Evolutionary conservation across 2,113 vertebrate species (phyloP), one percentile per base, ranked within the genome.

Genomic region (Electrona antarctica): DNA sequence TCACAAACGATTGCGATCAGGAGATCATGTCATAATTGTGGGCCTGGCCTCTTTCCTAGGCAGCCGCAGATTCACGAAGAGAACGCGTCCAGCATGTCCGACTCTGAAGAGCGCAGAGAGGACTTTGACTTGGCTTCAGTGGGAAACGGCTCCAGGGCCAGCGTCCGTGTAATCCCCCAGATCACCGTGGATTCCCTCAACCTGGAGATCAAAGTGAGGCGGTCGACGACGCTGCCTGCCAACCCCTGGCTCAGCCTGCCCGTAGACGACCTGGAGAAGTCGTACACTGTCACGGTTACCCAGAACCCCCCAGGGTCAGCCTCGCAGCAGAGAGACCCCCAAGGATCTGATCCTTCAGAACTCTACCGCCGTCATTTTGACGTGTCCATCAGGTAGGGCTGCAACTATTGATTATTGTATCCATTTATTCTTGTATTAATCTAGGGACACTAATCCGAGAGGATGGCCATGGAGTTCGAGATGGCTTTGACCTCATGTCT

Each of bases 221-320:
- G 87, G 7, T 86, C 87, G 0, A 84, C 88, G 1, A 80, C 83
- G 0, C 60, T 74, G 7, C 79, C 90, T 9, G 79, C 7, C 33
- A 94, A 94, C 67, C 91, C 91, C 0, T 94, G 93, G 93, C 87
- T 94, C 0, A 91, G 92, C 78, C 67, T 94, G 10, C 92, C 90
- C 0, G 73, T 91, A 6, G 91, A 92, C 0, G 80, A 92, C 54
- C 76, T 93, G 70, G 91, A 89, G 51, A 91, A 87, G 13, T 88
- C 83, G 0, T 92, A 92, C 72, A 90, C 86, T 0, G 91, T 93
- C 33, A 92, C 88, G 8, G 85, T 93, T 1, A 87, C 87, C 0
- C 90, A 81, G 10, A 90, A 67, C 48, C 54, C 79, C 0, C 75
- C 73, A 0, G 46, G 33, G 33, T 41, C 33, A 41, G 33, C 33